Evolutionary conservation across 2,113 vertebrate species (phyloP), one percentile per base, ranked within the genome.

Genomic region (Phaethornis superciliosus): DNA sequence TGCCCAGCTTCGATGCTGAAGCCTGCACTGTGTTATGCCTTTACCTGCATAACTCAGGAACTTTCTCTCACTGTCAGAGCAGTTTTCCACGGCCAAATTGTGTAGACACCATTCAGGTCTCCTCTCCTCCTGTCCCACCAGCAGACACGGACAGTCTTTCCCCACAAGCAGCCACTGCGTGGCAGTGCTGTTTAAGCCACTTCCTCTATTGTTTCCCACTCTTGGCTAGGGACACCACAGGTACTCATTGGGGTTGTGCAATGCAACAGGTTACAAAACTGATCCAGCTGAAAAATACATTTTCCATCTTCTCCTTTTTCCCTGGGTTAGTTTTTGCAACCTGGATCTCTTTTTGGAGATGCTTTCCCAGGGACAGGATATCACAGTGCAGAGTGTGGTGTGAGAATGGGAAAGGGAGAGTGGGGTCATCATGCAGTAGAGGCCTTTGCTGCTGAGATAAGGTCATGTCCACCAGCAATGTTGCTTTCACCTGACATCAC

Each of bases 331-430:
- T n/a, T n/a, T 78, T 67, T 59, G 13, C 18, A 63, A 81, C 22
- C 51, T 27, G 51, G 32, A 46, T 37, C 40, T 15, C 32, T 79
- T 51, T 44, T 64, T 67, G 56, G 70, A 85, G 33, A 49, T 71
- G 8, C 40, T 90, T 88, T 58, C 49, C 46, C 32, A 47, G 14
- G 26, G 14, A 81, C 40, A 85, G 3, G 23, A 4, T 52, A 52
- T 40, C n/a, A 65, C 21, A 74, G 22, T 0, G 0, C 15, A 23
- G 77, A 16, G 4, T 33, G 15, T 0, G 1, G 7, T 12, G 35
- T 65, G 42, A 70, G 40, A 84, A 87, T 1, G 1, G 3, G 26
- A 47, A 60, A 0, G 0, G 15, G 23, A 32, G 0, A 2, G 21
- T 8, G 4, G 12, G 10, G 7, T 3, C 7, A 15, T 4, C 1